These are phyloP conservation scores for Cyclophora punctaria DNA, from an alignment of 2,888 invertebrate genomes.

Conservation along the genomic window DNA sequence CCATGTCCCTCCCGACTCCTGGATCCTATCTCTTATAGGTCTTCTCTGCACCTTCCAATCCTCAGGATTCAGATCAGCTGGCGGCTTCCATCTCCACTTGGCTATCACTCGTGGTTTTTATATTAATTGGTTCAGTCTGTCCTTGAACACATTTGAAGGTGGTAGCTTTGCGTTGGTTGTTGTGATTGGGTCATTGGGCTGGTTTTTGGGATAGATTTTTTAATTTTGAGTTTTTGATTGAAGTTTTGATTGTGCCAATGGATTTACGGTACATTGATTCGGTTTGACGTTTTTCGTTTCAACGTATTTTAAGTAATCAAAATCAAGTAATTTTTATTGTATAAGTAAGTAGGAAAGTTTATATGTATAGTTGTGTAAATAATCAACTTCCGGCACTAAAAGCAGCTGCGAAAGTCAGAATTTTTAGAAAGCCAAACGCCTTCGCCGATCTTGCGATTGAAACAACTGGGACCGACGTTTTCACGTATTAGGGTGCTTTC, in stretches of 20 bases:
- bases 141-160: constrained; percentile 27
- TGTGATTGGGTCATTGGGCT: constrained; percentile 16
- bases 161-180: constrained; percentile 9
- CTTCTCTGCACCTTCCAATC: constrained; percentile 69
- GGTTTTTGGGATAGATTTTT: neutral
- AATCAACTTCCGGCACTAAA: no score
- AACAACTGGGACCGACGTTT: no score
- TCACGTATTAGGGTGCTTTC: no score
- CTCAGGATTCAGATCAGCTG: constrained; percentile 60
- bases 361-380: no score
- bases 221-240: neutral
- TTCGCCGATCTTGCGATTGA: no score
- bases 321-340: no score
- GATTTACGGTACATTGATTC: constrained; percentile 5
- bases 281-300: no score
- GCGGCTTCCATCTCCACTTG: constrained; percentile 65
- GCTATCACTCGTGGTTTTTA: constrained; percentile 68
- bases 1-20: constrained; percentile 56
- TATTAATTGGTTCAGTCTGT: constrained; percentile 33
- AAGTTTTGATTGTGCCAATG: constrained; percentile 17
- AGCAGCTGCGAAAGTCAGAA: no score
- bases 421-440: no score
- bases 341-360: no score
- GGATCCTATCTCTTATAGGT: constrained; percentile 37
- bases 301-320: no score